Conservation (phyloP, 2,113 vertebrate genomes). For the Leptosomus discolor region DNA sequence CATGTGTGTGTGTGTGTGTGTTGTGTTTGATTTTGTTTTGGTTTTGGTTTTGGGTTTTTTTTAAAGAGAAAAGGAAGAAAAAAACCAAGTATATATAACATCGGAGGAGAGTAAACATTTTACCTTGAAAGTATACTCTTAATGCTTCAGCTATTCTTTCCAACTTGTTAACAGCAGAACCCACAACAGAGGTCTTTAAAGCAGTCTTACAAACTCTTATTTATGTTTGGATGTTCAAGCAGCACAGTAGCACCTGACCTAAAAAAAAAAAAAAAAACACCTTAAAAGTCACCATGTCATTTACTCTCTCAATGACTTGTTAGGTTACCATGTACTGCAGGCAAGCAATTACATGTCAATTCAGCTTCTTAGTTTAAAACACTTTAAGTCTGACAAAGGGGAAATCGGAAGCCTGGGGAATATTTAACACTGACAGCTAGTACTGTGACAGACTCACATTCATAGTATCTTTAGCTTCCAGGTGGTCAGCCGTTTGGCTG, state of each 20-base stretch:
- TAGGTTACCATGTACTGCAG: neutral
- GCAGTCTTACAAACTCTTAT: neutral
- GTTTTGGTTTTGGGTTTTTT: neutral
- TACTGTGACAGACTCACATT: neutral
- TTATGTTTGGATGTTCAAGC: neutral
- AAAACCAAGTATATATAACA: neutral
- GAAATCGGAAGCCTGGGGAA: neutral
- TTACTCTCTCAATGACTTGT: neutral
- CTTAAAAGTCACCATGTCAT: neutral
- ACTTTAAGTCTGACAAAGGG: neutral
- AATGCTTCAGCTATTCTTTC: neutral
- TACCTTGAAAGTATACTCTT: neutral
- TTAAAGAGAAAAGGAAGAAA: no score
- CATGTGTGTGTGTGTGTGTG: neutral
- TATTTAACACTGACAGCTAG: neutral
- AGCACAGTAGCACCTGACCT: neutral
- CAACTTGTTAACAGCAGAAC: neutral
- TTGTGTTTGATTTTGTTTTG: neutral
- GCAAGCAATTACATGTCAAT: neutral
- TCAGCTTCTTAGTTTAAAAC: neutral
- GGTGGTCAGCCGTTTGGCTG: neutral
- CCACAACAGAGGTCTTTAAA: neutral
- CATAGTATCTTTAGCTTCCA: neutral
- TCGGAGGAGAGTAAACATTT: neutral
- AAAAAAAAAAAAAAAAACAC: neutral